phyloP scores from a whole-genome alignment of 2,888 invertebrate genomes.

The Cerceris rybyensis region DNA sequence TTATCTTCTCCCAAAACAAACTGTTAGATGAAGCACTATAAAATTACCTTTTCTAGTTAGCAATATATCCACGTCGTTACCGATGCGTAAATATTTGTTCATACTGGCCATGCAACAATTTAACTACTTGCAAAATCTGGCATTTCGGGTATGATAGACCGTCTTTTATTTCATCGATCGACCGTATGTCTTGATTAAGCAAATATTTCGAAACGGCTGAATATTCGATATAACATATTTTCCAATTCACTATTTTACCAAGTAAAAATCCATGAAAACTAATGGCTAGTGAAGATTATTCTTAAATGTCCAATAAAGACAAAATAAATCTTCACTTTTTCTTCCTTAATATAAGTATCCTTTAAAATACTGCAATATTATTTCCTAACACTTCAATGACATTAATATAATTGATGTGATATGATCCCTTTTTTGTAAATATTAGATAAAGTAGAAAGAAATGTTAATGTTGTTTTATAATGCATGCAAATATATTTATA shows the following conservation, averaged over 20 bases:
- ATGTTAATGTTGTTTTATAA: not conserved
- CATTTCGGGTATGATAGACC: not conserved
- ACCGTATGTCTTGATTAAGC: not conserved
- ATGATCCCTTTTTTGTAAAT: not conserved
- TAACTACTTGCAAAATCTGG: constrained; percentile 34
- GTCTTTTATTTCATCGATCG: constrained; percentile 2
- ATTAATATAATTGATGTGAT: too few species aligned
- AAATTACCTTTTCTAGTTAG: constrained; percentile 43
- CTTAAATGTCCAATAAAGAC: too few species aligned
- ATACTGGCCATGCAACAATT: constrained; percentile 28
- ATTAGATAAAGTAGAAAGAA: not conserved
- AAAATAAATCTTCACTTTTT: too few species aligned
- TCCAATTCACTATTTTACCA: too few species aligned
- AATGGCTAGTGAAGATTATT: too few species aligned
- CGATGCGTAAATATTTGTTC: constrained; percentile 44
- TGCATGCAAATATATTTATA: not conserved
- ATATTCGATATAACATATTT: not conserved
- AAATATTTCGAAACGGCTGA: not conserved
- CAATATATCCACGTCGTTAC: constrained; percentile 50
- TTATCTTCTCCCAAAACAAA: constrained; percentile 20
- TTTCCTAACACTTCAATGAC: too few species aligned
- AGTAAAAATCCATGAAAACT: too few species aligned
- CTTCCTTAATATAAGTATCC: too few species aligned
- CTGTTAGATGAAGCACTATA: constrained; percentile 30
- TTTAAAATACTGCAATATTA: too few species aligned